Evolutionary conservation across 2,113 vertebrate species (phyloP), one percentile per base, ranked within the genome.

Genomic region (Cnemophilus loriae): DNA sequence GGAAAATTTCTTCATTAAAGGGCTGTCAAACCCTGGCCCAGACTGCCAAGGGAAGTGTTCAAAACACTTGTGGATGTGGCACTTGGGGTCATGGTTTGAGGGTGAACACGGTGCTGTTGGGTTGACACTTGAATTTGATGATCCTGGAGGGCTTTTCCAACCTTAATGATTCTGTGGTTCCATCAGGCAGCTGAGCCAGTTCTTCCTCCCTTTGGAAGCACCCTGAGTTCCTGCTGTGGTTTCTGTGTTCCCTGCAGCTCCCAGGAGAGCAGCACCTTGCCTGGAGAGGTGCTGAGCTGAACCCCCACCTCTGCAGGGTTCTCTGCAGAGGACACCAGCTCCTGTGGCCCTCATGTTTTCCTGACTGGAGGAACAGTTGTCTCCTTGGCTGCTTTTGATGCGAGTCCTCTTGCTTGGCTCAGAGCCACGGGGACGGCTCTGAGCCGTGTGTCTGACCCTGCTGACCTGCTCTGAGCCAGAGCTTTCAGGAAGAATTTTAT

Each of bases 341-440:
- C 30, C 81, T 50, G 52, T 64, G 74, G 71, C 35, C 7, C 86
- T 68, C 6, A 0, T 2, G 11, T 41, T 80, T 61, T 56, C 49
- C 74, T 46, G 56, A 8, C 68, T 1, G 1, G 33, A 68, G 91
- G 56, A 84, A 1, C 55, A 13, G 22, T 73, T 70, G 73, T 92
- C 84, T 88, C 96, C 95, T 95, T 87, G 79, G 32, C 85, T 70
- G 79, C 87, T 94, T 90, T 89, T 82, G 84, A 28, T 79, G 19
- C 52, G 3, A 26, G 52, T 73, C 87, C 80, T 80, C 68, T 65
- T 55, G 23, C 55, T 71, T 88, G 75, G 73, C 68, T 64, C 37
- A 19, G 42, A 79, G 91, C 96, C 95, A 65, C 1, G 2, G 71
- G 84, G 81, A 77, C 56, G 17, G 49, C 87, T 82, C 64, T 16